phyloP scores from a whole-genome alignment of 1,140 invertebrate species.

The Rhopalosiphum padi region DNA sequence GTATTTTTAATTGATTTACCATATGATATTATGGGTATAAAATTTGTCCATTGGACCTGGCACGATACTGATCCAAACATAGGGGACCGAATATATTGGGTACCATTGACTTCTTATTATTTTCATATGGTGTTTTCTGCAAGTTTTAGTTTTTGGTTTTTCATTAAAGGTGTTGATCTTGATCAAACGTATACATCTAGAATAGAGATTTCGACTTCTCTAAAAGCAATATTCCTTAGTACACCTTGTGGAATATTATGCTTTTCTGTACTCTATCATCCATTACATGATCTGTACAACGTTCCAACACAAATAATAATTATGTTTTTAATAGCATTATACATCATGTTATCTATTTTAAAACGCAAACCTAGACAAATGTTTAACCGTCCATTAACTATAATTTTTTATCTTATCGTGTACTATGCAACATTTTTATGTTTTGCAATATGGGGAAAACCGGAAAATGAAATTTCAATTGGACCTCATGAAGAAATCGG shows the following conservation, averaged over 20 bases:
- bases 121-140: constrained; percentile 80
- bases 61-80: constrained; percentile 87
- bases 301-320: constrained; percentile 21
- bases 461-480: constrained; percentile 72
- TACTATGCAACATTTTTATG: constrained; percentile 67
- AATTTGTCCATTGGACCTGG: constrained; percentile 85
- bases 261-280: constrained; percentile 78
- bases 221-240: constrained; percentile 70
- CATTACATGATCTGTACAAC: constrained; percentile 72
- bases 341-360: neutral
- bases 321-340: constrained; percentile 25
- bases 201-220: constrained; percentile 64
- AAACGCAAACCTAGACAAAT: constrained; percentile 10
- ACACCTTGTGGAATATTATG: constrained; percentile 75
- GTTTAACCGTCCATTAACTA: neutral
- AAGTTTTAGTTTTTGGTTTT: constrained; percentile 75
- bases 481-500: constrained; percentile 80
- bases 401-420: constrained; percentile 63
- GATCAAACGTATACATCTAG: constrained; percentile 62
- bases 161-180: constrained; percentile 64
- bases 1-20: constrained; percentile 80
- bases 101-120: constrained; percentile 72
- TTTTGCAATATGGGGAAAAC: constrained; percentile 70
- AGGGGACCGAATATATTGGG: constrained; percentile 79
- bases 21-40: constrained; percentile 81